Evolutionary conservation across 2,113 vertebrate species (phyloP).

Genomic region (Fregetta grallaria): DNA sequence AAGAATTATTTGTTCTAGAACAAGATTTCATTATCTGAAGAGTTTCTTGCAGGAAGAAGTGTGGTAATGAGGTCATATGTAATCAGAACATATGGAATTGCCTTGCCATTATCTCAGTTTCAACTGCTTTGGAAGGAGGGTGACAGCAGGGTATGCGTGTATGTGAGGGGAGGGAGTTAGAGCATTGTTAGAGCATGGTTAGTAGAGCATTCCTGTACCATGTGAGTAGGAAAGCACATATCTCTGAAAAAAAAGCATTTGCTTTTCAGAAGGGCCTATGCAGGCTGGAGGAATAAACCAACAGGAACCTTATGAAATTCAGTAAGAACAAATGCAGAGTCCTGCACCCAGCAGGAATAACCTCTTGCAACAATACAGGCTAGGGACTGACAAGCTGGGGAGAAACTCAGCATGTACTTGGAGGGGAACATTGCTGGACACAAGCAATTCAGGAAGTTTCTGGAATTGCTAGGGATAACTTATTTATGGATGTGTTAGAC

Average conservation of each 20-base stretch:
- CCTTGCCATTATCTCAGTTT: constrained; percentile 5
- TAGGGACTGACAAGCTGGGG: not conserved
- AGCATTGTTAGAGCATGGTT: not conserved
- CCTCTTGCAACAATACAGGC: not conserved
- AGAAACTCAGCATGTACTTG: not conserved
- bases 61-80: constrained; percentile 32
- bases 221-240: not conserved
- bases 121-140: not conserved
- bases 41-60: not conserved
- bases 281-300: not conserved
- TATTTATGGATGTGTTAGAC: not conserved
- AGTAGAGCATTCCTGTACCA: not conserved
- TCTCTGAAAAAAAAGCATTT: not conserved
- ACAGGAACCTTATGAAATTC: not conserved
- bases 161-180: not conserved
- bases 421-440: not conserved
- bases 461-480: not conserved
- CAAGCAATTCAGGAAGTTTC: not conserved
- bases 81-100: constrained; percentile 53
- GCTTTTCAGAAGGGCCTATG: not conserved
- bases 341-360: not conserved
- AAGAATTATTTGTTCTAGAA: not conserved
- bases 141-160: not conserved
- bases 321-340: not conserved
- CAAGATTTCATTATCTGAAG: constrained; percentile 51